These are phyloP conservation scores for Peromyscus leucopus DNA, from an alignment of 2,113 vertebrate species.

Conservation along the genomic window DNA sequence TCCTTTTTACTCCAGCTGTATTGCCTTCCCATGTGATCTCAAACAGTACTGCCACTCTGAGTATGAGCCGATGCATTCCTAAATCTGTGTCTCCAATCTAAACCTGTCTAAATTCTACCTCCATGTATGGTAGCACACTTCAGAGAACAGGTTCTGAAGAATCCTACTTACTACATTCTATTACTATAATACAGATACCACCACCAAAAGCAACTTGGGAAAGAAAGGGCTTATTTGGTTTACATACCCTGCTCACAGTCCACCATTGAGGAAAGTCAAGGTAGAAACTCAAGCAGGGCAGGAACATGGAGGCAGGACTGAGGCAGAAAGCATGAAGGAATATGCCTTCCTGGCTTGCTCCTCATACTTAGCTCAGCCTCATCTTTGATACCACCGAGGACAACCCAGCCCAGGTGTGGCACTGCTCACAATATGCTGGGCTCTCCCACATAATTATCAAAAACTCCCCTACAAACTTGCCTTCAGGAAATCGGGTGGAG, in stretches of 20 bases:
- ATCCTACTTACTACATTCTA: neutral
- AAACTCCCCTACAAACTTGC: neutral
- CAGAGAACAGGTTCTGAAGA: neutral
- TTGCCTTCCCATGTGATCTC: neutral
- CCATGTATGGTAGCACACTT: neutral
- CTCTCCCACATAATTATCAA: neutral
- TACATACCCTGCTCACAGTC: neutral
- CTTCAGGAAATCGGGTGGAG: neutral
- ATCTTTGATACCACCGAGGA: neutral
- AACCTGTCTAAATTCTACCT: neutral
- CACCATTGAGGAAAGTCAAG: neutral
- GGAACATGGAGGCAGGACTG: neutral
- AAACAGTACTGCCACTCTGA: neutral
- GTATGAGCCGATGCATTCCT: neutral
- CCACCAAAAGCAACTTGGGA: neutral
- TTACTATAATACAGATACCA: neutral
- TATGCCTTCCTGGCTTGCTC: neutral
- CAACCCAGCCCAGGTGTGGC: neutral
- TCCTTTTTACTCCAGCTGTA: neutral
- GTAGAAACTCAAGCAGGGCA: neutral
- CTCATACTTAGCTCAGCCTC: neutral
- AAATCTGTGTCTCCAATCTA: constrained; percentile 5
- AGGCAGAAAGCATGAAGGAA: neutral
- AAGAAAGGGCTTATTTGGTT: neutral
- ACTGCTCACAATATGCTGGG: neutral